phyloP scores from a whole-genome alignment of 2,888 invertebrate genomes.

The Tanytarsus gracilentus region DNA sequence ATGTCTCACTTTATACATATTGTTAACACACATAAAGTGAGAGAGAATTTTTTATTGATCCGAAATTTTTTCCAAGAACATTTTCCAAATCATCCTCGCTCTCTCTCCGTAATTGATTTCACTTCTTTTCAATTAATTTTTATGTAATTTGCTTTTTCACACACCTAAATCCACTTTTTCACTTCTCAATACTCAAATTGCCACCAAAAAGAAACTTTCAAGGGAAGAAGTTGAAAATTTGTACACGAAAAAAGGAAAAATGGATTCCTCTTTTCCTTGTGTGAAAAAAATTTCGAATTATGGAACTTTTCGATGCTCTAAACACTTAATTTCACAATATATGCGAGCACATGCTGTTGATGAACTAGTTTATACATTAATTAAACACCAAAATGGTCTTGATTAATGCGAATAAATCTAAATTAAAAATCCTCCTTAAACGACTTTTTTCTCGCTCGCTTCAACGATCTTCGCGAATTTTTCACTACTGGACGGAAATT shows the following conservation, averaged over 20 bases:
- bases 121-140: background rate
- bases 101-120: background rate
- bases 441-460: background rate
- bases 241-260: constrained; percentile 11
- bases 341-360: background rate
- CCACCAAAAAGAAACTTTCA: no score
- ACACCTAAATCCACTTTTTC: background rate
- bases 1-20: background rate
- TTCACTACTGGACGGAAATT: constrained; percentile 26
- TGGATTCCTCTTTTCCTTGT: constrained; percentile 18
- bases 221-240: no score
- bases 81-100: background rate
- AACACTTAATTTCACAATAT: background rate
- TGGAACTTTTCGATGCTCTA: background rate
- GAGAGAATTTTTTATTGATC: background rate
- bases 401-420: constrained; percentile 10
- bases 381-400: background rate
- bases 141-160: background rate
- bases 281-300: background rate
- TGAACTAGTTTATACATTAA: constrained; percentile 2
- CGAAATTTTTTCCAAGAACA: background rate
- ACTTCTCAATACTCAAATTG: background rate
- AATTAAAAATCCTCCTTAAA: background rate
- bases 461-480: constrained; percentile 23
- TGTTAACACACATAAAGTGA: background rate